Conservation (phyloP, 1,140 invertebrate species). For the Ceratina calcarata region DNA sequence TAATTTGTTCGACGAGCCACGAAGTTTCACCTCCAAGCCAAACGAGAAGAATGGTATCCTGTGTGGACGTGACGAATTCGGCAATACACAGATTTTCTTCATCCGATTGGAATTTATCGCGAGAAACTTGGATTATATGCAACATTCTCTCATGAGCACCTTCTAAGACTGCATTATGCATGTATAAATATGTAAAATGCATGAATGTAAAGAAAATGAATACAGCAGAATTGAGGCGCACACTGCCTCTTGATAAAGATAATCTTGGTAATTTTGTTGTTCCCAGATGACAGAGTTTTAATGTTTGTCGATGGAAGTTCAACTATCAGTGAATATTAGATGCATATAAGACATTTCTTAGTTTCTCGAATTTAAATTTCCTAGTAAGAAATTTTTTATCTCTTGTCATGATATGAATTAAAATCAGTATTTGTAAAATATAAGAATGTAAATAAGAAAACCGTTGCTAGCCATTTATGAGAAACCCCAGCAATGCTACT, state of each 20-base stretch:
- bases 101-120: not conserved
- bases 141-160: no score
- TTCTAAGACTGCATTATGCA: no score
- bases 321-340: not conserved
- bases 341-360: no score
- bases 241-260: not conserved
- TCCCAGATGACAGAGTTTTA: not conserved
- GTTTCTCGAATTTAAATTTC: not conserved
- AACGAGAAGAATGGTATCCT: not conserved
- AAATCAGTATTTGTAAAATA: no score
- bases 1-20: not conserved
- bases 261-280: conserved; percentile 22
- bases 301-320: not conserved
- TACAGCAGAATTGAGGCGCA: no score
- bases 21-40: not conserved
- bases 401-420: no score
- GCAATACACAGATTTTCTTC: not conserved
- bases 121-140: no score
- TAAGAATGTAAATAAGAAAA: not conserved
- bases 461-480: conserved; percentile 3
- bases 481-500: conserved; percentile 31
- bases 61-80: conserved; percentile 1
- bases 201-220: no score
- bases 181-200: no score
- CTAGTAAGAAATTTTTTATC: no score